A percentile compares a stretch with the other conserved stretches of the same genome.
phyloP scores from a whole-genome alignment of 2,797 vertebrate species.

The Etheostoma nigrum region DNA sequence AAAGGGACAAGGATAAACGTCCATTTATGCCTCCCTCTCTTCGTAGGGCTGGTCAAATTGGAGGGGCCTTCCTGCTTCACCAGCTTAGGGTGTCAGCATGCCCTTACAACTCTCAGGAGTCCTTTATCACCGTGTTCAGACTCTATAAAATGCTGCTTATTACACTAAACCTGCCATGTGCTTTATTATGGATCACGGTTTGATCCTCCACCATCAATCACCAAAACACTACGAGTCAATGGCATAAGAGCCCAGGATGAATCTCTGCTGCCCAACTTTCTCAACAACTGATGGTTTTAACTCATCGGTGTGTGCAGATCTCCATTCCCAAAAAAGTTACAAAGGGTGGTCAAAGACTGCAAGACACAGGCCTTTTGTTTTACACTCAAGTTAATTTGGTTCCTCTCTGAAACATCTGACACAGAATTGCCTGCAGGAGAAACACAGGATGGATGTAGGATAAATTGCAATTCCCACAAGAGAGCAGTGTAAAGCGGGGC shows the following conservation, averaged over 20 bases:
- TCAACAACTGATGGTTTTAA: constrained; percentile 1
- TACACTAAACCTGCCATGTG: constrained; percentile 74
- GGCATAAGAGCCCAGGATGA: constrained; percentile 32
- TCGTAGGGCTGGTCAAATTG: constrained; percentile 21
- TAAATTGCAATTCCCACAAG: constrained; percentile 52
- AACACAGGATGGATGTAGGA: constrained; percentile 39
- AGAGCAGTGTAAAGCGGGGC: constrained; percentile 46
- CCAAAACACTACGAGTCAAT: constrained; percentile 48
- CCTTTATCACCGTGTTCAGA: constrained; percentile 66
- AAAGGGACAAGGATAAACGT: constrained; percentile 25
- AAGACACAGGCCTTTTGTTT: constrained; percentile 14
- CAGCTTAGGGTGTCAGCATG: constrained; percentile 56
- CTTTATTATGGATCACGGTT: constrained; percentile 66
- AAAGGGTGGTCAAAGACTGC: constrained; percentile 6
- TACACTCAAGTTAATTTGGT: constrained; percentile 37
- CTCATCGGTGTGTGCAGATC: not conserved
- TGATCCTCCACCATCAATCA: constrained; percentile 65
- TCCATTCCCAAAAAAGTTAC: not conserved
- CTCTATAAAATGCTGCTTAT: constrained; percentile 76
- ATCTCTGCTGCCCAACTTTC: constrained; percentile 39
- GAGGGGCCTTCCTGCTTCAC: constrained; percentile 32
- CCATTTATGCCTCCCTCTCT: constrained; percentile 22
- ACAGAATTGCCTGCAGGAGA: constrained; percentile 26
- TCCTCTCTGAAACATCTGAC: constrained; percentile 39
- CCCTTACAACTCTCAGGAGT: constrained; percentile 61